Evolutionary conservation across 2,888 invertebrate species (phyloP), one percentile per base, ranked within the genome.

Genomic region (Cosmorhoe ocellata): DNA sequence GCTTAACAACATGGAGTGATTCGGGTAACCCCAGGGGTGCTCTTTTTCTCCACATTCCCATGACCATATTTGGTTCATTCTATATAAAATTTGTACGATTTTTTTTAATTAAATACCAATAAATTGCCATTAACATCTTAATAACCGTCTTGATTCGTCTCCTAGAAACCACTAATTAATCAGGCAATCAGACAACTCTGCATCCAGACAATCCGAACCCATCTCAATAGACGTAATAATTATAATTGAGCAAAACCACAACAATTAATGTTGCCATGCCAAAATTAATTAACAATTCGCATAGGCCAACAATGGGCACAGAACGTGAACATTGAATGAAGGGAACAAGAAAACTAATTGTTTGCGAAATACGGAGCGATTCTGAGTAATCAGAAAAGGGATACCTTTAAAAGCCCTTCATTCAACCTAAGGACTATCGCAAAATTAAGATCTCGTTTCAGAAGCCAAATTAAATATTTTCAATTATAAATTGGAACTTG

Each of bases 301-400:
- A 41, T 47, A 27, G 33, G 14, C 36, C 14, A 40, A 24, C 39
- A 43, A 44, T 41, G 47, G 63, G 59, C 43, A 33, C 52, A 48
- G 58, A 58, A 59, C 53, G 49, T 58, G 13, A 37, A 13, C 26
- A 37, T 61, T 61, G 42, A n/a, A n/a, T n/a, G n/a, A n/a, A n/a
- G n/a, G 24, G 45, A 32, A 61, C 56, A 60, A 61, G 58, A 59
- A 38, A 38, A 27, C 27, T 13, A 38, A 40, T 40, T 40, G 28
- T 28, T 40, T 18, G 30, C 40, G 18, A 30, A 38, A 38, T 27
- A n/a, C 13, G 27, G 2, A 13, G 27, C 4, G 10, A 10, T 34
- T 38, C 13, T 14, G 13, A 26, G 58, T 57, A 55, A 60, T 57
- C 46, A 59, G 50, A 59, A 58, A 57, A 56, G 49, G 49, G 36